Base-by-base conservation (phyloP, 2,797 vertebrate genomes). In the Furcifer pardalis region DNA sequence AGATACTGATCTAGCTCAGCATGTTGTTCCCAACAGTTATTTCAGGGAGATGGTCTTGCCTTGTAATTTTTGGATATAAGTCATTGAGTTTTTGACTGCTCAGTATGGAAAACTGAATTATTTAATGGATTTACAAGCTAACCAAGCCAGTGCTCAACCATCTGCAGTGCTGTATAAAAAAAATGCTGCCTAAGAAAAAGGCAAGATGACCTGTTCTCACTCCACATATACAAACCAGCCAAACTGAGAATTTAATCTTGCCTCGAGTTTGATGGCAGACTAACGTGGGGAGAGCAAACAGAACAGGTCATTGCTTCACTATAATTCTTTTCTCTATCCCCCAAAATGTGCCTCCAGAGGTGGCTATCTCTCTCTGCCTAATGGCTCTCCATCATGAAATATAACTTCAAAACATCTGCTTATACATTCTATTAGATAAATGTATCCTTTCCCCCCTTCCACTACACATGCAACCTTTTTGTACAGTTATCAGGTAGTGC, bases 391-490 rank as follows among this genome's bases (percentile, higher is more conserved):
- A 52, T 52, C 30, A 4, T 17, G n/a, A 80, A 69, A 19, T 42
- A 32, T 12, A 84, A 27, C 72, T 59, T 80, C 35, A 85, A 81
- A 68, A 44, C n/a, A 25, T 12, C 25, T n/a, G 44, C 8, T n/a
- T 40, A 37, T n/a, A 32, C 19, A 35, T 12, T 12, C 40, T 32
- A 19, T 49, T 44, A 35, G 23, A 71, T 27, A 46, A 46, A 10
- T 19, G 0, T 62, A n/a, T 19, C 15, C 21, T 19, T 82, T 27
- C 35, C 59, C 23, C 63, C 69, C 49, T 56, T 56, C 52, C 52
- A 56, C 17, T 19, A 77, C 63, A 69, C 7, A 71, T 69, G 77
- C 77, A 77, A 77, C 77, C 69, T 42, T 76, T 65, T 72, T 75
- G 42, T 78, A 79, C 82, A 60, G 60, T 62, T 60, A 30, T 56